These are phyloP conservation scores for Sphecodes monilicornis DNA, from an alignment of 2,888 invertebrate genomes.

Conservation along the genomic window DNA sequence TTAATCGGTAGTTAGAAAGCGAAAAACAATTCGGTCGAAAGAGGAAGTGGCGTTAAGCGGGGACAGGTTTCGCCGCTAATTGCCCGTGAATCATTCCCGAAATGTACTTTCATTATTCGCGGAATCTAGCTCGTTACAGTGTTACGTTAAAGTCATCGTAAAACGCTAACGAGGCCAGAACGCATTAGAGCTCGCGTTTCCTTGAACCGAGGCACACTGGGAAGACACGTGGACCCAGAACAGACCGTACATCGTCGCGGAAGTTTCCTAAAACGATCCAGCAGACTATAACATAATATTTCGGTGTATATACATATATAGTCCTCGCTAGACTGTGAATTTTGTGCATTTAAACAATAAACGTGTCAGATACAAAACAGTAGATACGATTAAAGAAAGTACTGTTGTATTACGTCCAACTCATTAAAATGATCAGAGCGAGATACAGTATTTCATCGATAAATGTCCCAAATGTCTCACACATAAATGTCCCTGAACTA, in stretches of 20 bases:
- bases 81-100: slow-evolving; percentile 32
- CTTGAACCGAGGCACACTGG: not conserved
- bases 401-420: not conserved
- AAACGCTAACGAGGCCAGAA: not conserved
- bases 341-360: too few species aligned
- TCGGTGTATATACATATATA: too few species aligned
- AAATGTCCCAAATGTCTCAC: too few species aligned
- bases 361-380: too few species aligned
- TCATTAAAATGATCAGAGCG: not conserved
- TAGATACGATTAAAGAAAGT: not conserved
- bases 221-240: not conserved
- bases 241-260: not conserved
- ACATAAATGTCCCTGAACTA: too few species aligned
- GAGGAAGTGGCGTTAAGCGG: slow-evolving; percentile 14
- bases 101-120: slow-evolving; percentile 34
- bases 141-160: not conserved
- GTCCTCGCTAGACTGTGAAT: too few species aligned
- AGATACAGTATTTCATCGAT: too few species aligned
- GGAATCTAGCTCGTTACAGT: slow-evolving; percentile 2
- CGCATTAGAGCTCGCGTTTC: not conserved
- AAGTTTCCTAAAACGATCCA: too few species aligned
- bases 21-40: slow-evolving; percentile 22
- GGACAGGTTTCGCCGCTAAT: slow-evolving; percentile 33
- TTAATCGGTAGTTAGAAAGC: slow-evolving; percentile 44
- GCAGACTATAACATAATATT: too few species aligned